Evolutionary conservation across 2,113 vertebrate genomes (phyloP).

Genomic region (Collichthys lucidus): DNA sequence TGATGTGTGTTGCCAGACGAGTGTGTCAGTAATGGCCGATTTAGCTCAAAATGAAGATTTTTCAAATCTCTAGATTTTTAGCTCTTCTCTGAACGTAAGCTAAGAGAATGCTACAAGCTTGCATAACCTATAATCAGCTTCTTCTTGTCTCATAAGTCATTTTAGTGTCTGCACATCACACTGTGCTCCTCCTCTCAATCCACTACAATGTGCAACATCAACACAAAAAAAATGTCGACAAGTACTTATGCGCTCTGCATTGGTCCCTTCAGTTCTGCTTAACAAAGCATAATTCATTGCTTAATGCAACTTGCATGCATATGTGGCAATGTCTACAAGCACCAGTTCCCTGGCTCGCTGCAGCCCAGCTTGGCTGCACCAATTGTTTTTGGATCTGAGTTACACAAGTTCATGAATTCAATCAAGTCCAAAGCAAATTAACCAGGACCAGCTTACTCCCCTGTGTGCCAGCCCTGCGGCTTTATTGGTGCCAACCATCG

Average conservation of each 20-base stretch:
- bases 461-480: conserved; percentile 34
- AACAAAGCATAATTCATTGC: background rate
- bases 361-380: conserved; percentile 41
- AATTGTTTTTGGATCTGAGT: conserved; percentile 41
- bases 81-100: background rate
- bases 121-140: conserved; percentile 7
- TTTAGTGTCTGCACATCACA: conserved; percentile 15
- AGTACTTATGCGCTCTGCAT: background rate
- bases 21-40: background rate
- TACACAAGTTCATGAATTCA: conserved; percentile 55
- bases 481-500: conserved; percentile 42
- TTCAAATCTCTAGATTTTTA: background rate
- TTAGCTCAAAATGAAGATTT: background rate
- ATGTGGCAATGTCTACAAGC: background rate
- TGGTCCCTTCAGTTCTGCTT: background rate
- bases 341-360: conserved; percentile 32
- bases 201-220: conserved; percentile 15
- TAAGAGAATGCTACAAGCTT: background rate
- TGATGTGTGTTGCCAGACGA: conserved; percentile 10
- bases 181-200: background rate
- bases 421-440: conserved; percentile 43
- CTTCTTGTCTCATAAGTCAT: conserved; percentile 12
- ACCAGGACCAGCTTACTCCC: conserved; percentile 45
- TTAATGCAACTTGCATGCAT: background rate
- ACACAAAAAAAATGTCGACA: conserved; percentile 13